Evolutionary conservation across 2,888 invertebrate genomes (phyloP), one percentile per base, ranked within the genome.

Genomic region (Parthenolecanium corni): DNA sequence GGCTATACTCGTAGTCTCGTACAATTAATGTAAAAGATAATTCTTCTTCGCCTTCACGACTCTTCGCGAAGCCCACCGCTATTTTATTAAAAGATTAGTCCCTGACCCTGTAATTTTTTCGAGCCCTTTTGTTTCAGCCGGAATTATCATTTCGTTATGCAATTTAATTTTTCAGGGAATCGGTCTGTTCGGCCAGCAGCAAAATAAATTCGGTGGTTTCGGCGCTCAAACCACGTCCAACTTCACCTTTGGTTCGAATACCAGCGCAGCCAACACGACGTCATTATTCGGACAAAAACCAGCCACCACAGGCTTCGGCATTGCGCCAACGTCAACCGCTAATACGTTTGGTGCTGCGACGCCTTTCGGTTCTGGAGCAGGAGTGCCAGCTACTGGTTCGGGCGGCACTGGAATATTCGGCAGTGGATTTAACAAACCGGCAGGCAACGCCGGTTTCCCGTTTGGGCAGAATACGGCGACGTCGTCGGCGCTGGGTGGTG

Each of bases 231-330:
- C 72, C 52, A 69, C 70, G 16, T 70, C 64, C 67, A 71, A 67
- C 68, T 67, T 71, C 46, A 66, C 72, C 0, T 80, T 80, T 71
- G 79, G 78, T 20, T 71, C 72, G 40, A 78, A 77, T 64, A 74
- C 77, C 0, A 67, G 68, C 12, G 68, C 70, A 20, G 67, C 69
- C 38, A 70, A 74, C 5, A 69, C 68, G 9, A 67, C 65, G n/a
- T 66, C 68, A 16, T 52, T 69, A 42, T 73, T 73, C 66, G 72
- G 72, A 23, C 62, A 69, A 65, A 74, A 76, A 67, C 77, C 74
- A 49, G 73, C 74, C 2, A 76, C 77, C 5, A 76, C 80, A 0
- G 73, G 76, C 0, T 83, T 84, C 71, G 81, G 82, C 12, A 74
- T 74, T 0, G 49, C 66, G 4, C 46, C 66, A 4, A 64, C 66